These are phyloP conservation scores for Xenopus laevis DNA, from an alignment of 2,113 vertebrate genomes.

Conservation along the genomic window DNA sequence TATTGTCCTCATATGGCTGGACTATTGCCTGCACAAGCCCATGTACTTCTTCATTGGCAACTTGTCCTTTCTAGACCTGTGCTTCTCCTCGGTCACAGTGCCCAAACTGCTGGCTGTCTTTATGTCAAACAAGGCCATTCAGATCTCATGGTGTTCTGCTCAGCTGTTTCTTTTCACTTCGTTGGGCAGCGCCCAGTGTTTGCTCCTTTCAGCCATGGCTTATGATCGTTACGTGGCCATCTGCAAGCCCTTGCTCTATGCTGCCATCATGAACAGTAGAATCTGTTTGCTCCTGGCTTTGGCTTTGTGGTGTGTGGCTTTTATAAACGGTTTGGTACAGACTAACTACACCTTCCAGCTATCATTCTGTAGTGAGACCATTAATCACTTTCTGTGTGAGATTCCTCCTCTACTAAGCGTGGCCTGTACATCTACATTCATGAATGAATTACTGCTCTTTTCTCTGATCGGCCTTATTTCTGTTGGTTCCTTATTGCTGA, in stretches of 20 bases:
- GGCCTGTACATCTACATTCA: neutral
- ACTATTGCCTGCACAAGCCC: constrained; percentile 12
- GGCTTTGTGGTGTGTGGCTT: neutral
- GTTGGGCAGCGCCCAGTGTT: neutral
- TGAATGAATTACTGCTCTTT: neutral
- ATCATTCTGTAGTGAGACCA: constrained; percentile 9
- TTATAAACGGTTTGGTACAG: neutral
- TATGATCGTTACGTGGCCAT: too few relatives aligned
- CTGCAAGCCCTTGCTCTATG: constrained; percentile 9
- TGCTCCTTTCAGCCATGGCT: constrained; percentile 7
- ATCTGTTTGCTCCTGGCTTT: neutral
- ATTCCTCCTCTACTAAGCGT: neutral
- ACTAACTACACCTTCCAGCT: neutral
- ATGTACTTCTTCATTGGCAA: constrained; percentile 12
- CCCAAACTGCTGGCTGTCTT: neutral
- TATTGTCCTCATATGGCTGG: neutral
- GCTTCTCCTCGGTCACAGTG: neutral
- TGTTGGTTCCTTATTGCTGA: neutral
- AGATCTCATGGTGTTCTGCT: neutral
- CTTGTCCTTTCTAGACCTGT: constrained; percentile 15
- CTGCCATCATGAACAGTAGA: neutral
- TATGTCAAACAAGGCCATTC: neutral
- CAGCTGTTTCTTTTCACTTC: neutral
- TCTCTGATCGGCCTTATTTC: neutral
- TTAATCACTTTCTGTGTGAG: too few relatives aligned